Evolutionary conservation across 2,888 invertebrate genomes (phyloP).

Genomic region (Patella ulyssiponensis): DNA sequence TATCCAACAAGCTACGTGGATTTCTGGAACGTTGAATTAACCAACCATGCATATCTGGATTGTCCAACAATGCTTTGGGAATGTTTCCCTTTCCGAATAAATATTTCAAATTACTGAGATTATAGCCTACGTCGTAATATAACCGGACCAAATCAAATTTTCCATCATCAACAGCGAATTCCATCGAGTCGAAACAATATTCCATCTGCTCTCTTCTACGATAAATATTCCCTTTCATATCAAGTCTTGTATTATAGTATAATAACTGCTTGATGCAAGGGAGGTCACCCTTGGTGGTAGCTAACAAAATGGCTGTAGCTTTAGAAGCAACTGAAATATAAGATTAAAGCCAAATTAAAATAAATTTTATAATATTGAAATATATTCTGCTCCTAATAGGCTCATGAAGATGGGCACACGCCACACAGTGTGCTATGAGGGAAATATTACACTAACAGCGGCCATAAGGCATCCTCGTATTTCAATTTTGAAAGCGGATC

Average conservation of each 20-base stretch:
- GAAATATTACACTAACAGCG: no score
- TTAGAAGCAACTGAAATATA: constrained; percentile 52
- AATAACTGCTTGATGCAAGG: constrained; percentile 44
- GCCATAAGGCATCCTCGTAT: no score
- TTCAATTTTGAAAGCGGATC: no score
- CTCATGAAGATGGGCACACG: no score
- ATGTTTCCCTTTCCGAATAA: constrained; percentile 33
- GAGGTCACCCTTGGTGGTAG: constrained; percentile 51
- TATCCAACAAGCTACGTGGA: constrained; percentile 41
- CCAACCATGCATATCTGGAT: constrained; percentile 44
- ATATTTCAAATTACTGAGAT: constrained; percentile 38
- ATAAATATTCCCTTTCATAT: constrained; percentile 45
- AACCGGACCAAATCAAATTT: constrained; percentile 48
- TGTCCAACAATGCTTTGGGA: constrained; percentile 36
- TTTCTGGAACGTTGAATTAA: constrained; percentile 33
- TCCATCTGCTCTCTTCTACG: constrained; percentile 42
- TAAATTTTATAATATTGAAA: not conserved
- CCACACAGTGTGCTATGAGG: no score
- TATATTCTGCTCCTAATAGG: no score
- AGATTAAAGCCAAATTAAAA: constrained; percentile 6
- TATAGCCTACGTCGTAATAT: constrained; percentile 52
- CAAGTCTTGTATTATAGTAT: constrained; percentile 46
- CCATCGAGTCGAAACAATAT: constrained; percentile 51
- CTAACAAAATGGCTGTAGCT: constrained; percentile 52
- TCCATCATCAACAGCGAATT: constrained; percentile 53